Percentiles rank a stretch among this genome's conserved stretches.
Conservation (phyloP, 1,140 invertebrate species). For the Radopholus similis region DNA sequence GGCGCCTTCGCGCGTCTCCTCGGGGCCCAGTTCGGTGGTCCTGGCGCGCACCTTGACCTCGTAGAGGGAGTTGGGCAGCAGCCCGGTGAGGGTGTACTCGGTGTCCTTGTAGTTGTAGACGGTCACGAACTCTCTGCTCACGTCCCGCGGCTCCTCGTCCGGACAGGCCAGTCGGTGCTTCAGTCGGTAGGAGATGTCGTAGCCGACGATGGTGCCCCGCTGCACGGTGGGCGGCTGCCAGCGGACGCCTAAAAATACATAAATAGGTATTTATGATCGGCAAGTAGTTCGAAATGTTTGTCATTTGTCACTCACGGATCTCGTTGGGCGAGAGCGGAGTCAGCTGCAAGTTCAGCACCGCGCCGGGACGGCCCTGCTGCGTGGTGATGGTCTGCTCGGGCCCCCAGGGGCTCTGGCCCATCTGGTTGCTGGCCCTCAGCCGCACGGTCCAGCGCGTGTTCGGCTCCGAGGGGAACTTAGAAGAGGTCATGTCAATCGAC, state of each 20-base stretch:
- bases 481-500: no score
- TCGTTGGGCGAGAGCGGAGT: slow-evolving; percentile 58
- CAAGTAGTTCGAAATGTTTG: no score
- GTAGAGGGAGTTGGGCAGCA: slow-evolving; percentile 58
- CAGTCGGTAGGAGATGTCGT: slow-evolving; percentile 58
- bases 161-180: slow-evolving; percentile 58
- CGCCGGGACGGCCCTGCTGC: slow-evolving; percentile 55
- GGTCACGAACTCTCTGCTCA: slow-evolving; percentile 59
- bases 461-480: slow-evolving; percentile 59
- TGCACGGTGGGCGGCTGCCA: slow-evolving; percentile 50
- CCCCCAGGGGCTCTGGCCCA: slow-evolving; percentile 50
- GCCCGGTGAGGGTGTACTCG: slow-evolving; percentile 58
- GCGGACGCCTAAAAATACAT: slow-evolving; percentile 42
- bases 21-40: slow-evolving; percentile 59
- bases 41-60: slow-evolving; percentile 52
- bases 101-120: slow-evolving; percentile 60
- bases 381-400: slow-evolving; percentile 56
- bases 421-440: slow-evolving; percentile 54
- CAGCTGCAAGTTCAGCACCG: slow-evolving; percentile 50
- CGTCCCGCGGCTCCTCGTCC: slow-evolving; percentile 58
- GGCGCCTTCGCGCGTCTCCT: slow-evolving; percentile 56
- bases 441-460: slow-evolving; percentile 56
- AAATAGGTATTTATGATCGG: no score
- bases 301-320: no score
- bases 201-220: slow-evolving; percentile 54